These are phyloP conservation scores for Darevskia mixta DNA, from an alignment of 2,797 vertebrate species.

Conservation along the genomic window DNA sequence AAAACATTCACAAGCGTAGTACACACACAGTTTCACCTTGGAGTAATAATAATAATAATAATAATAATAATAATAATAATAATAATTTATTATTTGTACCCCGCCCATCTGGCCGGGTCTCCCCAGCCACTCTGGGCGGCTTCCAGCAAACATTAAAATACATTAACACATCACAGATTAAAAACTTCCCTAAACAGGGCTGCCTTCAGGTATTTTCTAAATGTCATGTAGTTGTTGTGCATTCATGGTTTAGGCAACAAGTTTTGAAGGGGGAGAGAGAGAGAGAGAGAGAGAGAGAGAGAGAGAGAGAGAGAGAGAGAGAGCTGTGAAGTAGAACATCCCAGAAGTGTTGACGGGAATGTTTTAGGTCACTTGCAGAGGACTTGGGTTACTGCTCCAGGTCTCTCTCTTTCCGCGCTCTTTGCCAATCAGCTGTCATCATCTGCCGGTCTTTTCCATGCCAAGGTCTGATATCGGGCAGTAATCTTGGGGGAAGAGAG, in stretches of 20 bases:
- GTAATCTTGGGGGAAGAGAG: background rate
- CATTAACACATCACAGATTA: too few relatives aligned
- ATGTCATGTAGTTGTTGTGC: background rate
- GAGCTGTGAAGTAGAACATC: constrained; percentile 9
- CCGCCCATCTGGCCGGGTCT: too few relatives aligned
- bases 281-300: background rate
- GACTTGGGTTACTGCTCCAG: constrained; percentile 2
- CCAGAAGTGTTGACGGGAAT: constrained; percentile 55
- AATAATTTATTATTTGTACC: too few relatives aligned
- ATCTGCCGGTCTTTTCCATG: constrained; percentile 23
- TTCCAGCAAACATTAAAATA: too few relatives aligned
- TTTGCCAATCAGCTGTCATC: constrained; percentile 62
- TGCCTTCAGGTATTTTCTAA: too few relatives aligned
- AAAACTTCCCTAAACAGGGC: too few relatives aligned
- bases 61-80: too few relatives aligned
- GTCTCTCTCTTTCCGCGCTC: constrained; percentile 52
- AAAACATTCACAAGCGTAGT: background rate
- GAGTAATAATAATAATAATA: background rate
- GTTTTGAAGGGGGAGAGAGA: too few relatives aligned
- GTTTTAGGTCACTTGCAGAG: constrained; percentile 61
- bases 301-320: background rate
- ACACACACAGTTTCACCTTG: background rate
- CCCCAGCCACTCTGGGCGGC: too few relatives aligned
- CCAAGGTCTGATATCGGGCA: background rate
- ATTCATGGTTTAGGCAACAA: background rate